Evolutionary conservation across 2,113 vertebrate genomes (phyloP), one percentile per base, ranked within the genome.

Genomic region (Larimichthys polyactis): DNA sequence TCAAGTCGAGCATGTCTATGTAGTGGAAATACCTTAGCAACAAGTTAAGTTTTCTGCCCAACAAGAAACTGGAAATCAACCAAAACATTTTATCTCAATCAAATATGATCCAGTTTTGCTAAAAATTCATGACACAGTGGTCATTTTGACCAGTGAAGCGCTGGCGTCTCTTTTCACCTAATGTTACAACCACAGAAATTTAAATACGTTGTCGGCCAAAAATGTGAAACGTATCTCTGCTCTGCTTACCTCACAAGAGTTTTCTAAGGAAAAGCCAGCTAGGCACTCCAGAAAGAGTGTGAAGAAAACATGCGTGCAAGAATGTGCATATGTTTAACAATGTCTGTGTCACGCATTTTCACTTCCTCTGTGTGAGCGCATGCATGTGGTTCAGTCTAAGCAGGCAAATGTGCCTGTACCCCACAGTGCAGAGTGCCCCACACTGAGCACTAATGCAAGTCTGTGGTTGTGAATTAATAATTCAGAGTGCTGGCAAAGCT

Each of bases 381-480:
- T 1, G 12, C 44, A 14, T 15, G 55, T 22, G 49, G 29, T 14
- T 22, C 36, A 51, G 12, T 62, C 40, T 36, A 57, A 81, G 79
- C 40, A 58, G 52, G 75, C 10, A 27, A 74, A 54, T 66, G 32
- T 72, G 52, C 20, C 15, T 59, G 63, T 12, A 36, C 43, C 52
- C 44, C 49, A 40, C 67, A 24, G 83, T 19, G 48, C 15, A 60
- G 51, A 75, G 64, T 16, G 57, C 70, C 67, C 74, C 81, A 66
- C 83, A 68, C 81, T 66, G 79, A 49, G 75, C 10, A 2, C 87
- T 87, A 92, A 92, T 92, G 92, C 80, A 82, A 86, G 87, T 85
- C 81, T 88, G 84, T 87, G 79, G 85, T 88, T 75, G 59, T 57
- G 78, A 75, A 91, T 94, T 65, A 92, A 93, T 93, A 92, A 93